Evolutionary conservation across 2,113 vertebrate genomes (phyloP).

Genomic region (Parus major): DNA sequence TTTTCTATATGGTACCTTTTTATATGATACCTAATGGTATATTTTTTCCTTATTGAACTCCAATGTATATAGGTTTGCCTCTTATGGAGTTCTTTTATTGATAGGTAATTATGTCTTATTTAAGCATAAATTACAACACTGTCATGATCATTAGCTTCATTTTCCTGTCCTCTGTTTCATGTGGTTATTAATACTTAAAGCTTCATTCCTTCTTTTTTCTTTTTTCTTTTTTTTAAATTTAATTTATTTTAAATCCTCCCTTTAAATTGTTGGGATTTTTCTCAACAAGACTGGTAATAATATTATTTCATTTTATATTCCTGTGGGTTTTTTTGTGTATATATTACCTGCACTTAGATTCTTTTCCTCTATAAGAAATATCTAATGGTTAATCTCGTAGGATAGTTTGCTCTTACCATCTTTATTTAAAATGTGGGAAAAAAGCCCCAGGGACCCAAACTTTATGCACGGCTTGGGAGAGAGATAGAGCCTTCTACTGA

Average conservation of each 20-base stretch:
- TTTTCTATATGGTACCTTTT: not conserved
- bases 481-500: not conserved
- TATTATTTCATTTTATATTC: not conserved
- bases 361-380: not conserved
- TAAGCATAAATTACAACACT: not conserved
- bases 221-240: not conserved
- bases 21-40: no score
- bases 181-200: not conserved
- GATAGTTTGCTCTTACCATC: not conserved
- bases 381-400: not conserved
- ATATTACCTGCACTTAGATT: not conserved
- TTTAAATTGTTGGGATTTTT: not conserved
- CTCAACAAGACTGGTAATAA: not conserved
- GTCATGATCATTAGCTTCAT: not conserved
- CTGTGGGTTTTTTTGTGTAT: not conserved
- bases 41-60: not conserved
- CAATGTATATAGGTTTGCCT: not conserved
- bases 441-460: not conserved
- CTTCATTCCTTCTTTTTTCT: not conserved
- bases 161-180: not conserved
- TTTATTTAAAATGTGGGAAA: not conserved
- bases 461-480: not conserved
- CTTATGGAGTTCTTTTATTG: accelerated
- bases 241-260: not conserved
- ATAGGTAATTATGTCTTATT: not conserved